Conservation (phyloP, 2,888 invertebrate species). For the Artemia sinica region DNA sequence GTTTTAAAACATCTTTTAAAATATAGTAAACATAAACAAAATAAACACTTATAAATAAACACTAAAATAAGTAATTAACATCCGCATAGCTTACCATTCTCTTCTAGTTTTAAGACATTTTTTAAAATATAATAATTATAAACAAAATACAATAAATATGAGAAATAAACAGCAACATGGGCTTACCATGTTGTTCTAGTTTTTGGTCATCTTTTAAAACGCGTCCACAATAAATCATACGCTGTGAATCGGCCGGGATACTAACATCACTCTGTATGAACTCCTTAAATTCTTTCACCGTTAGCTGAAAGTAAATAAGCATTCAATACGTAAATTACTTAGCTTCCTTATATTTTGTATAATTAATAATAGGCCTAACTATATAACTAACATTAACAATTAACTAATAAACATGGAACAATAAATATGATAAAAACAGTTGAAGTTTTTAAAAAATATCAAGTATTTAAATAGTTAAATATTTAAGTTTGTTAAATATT, state of each 20-base stretch:
- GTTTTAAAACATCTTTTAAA: too few species aligned
- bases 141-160: background rate
- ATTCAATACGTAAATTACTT: conserved; percentile 22
- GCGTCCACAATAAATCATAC: conserved; percentile 85
- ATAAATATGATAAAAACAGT: background rate
- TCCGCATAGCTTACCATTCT: too few species aligned
- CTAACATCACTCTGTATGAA: conserved; percentile 56
- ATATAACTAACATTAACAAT: conserved; percentile 18
- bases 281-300: conserved; percentile 62
- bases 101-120: too few species aligned
- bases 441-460: too few species aligned
- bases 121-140: too few species aligned
- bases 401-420: conserved; percentile 16
- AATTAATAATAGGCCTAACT: conserved; percentile 13
- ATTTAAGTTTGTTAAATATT: too few species aligned
- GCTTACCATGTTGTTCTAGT: conserved; percentile 61
- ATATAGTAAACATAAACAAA: too few species aligned
- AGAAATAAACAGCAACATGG: conserved; percentile 22
- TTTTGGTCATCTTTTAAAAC: conserved; percentile 73
- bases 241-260: conserved; percentile 61
- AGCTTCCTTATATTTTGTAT: conserved; percentile 12
- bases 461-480: too few species aligned
- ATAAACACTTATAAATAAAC: conserved; percentile 18
- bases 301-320: conserved; percentile 40
- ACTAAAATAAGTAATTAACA: conserved; percentile 20